Conservation (phyloP, 2,113 vertebrate genomes). For the Empidonax alnorum region DNA sequence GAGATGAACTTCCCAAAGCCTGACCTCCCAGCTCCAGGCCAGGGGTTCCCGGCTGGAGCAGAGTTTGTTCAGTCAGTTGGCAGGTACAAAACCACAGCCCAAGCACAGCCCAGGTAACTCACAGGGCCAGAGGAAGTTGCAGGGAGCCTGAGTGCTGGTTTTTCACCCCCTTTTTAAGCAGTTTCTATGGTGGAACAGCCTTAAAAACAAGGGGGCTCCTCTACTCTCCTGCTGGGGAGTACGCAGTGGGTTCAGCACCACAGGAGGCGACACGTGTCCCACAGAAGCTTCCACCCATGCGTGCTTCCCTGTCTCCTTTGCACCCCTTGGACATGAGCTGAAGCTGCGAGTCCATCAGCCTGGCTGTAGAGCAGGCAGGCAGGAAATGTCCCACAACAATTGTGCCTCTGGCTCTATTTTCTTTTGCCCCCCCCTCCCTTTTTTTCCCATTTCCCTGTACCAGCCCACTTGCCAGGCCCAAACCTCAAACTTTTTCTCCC, state of each 20-base stretch:
- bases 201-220: not conserved
- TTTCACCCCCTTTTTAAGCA: not conserved
- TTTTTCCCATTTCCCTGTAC: not conserved
- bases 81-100: accelerated
- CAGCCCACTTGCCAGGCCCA: not conserved
- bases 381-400: not conserved
- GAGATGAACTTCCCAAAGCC: not conserved
- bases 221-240: accelerated
- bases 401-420: accelerated
- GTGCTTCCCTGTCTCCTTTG: not conserved
- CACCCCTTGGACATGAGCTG: too few species aligned
- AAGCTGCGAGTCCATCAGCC: not conserved
- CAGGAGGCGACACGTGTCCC: not conserved
- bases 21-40: not conserved
- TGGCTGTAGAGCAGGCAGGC: not conserved
- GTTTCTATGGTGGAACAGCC: accelerated
- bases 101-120: not conserved
- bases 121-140: not conserved
- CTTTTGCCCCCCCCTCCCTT: accelerated
- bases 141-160: not conserved
- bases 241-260: not conserved
- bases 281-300: accelerated
- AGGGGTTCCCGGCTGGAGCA: not conserved
- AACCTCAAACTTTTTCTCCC: not conserved
- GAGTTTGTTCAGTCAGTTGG: not conserved